Percentiles rank a stretch among this genome's conserved stretches.
phyloP scores from a whole-genome alignment of 2,888 invertebrate species.

The Melitaea athalia region DNA sequence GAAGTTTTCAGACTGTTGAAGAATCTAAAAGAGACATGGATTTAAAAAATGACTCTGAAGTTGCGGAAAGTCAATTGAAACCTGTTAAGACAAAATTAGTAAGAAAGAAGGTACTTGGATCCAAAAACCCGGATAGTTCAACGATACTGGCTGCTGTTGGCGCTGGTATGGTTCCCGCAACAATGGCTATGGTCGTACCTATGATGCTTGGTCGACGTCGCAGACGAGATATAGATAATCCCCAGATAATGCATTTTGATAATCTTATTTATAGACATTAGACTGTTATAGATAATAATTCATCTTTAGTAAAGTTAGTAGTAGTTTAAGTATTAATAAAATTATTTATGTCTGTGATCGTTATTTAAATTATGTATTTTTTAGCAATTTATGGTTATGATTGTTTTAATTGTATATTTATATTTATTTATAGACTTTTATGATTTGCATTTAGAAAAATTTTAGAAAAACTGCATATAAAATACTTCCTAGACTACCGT shows the following conservation, averaged over 20 bases:
- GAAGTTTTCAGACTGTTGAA: constrained; percentile 87
- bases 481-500: too few species aligned
- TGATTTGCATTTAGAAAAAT: neutral
- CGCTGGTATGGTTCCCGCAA: constrained; percentile 90
- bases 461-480: too few species aligned
- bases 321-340: neutral
- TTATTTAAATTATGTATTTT: constrained; percentile 38
- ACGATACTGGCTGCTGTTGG: constrained; percentile 88
- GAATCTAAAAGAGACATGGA: constrained; percentile 77
- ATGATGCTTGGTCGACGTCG: constrained; percentile 85
- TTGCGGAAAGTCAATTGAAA: constrained; percentile 54
- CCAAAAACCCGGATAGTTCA: constrained; percentile 77
- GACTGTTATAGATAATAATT: constrained; percentile 10
- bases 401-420: neutral
- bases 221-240: constrained; percentile 54
- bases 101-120: constrained; percentile 58
- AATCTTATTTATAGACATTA: constrained; percentile 22
- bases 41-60: constrained; percentile 63
- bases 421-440: constrained; percentile 11
- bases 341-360: constrained; percentile 40
- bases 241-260: constrained; percentile 24
- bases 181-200: constrained; percentile 91
- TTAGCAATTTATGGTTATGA: constrained; percentile 1
- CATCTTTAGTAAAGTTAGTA: constrained; percentile 28
- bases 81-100: constrained; percentile 62